A percentile compares a stretch with the other conserved stretches of the same genome.
phyloP scores from a whole-genome alignment of 2,888 invertebrate species.

The Leptinotarsa haldemani region DNA sequence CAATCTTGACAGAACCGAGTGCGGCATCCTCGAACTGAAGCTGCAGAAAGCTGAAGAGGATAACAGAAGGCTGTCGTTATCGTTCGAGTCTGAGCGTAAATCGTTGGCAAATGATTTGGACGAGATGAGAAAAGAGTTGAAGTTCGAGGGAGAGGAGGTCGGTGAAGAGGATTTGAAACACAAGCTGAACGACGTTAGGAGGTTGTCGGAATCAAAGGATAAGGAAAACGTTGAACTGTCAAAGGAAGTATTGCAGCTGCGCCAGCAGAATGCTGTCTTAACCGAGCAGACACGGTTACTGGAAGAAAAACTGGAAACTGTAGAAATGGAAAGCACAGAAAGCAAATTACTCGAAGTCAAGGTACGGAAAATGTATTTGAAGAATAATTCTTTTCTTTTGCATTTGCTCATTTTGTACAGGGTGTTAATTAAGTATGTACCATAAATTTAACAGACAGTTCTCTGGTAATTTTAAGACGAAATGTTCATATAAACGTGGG shows the following conservation, averaged over 20 bases:
- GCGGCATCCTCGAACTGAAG: conserved; percentile 46
- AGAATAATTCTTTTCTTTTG: background rate
- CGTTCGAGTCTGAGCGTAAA: conserved; percentile 44
- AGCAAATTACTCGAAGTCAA: conserved; percentile 47
- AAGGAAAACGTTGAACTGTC: conserved; percentile 42
- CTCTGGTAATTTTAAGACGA: no score
- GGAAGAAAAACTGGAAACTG: conserved; percentile 43
- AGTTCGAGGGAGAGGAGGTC: conserved; percentile 12
- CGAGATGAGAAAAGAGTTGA: conserved; percentile 34
- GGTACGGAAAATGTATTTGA: conserved; percentile 14
- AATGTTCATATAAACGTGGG: no score
- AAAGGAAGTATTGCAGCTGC: conserved; percentile 44
- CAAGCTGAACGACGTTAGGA: conserved; percentile 34
- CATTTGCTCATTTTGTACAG: background rate
- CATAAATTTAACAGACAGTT: no score
- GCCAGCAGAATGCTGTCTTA: conserved; percentile 40
- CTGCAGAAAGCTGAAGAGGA: conserved; percentile 48
- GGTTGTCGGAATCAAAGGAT: conserved; percentile 39
- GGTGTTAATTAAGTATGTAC: no score
- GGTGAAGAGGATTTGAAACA: conserved; percentile 25
- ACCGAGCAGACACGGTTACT: conserved; percentile 38
- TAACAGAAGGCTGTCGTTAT: conserved; percentile 42
- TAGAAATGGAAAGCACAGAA: conserved; percentile 44
- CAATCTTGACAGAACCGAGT: conserved; percentile 46
- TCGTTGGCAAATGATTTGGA: conserved; percentile 38